A percentile compares a stretch with the other conserved stretches of the same genome.
Evolutionary conservation across 2,888 invertebrate genomes (phyloP).

Genomic region (Euzetes globulus): DNA sequence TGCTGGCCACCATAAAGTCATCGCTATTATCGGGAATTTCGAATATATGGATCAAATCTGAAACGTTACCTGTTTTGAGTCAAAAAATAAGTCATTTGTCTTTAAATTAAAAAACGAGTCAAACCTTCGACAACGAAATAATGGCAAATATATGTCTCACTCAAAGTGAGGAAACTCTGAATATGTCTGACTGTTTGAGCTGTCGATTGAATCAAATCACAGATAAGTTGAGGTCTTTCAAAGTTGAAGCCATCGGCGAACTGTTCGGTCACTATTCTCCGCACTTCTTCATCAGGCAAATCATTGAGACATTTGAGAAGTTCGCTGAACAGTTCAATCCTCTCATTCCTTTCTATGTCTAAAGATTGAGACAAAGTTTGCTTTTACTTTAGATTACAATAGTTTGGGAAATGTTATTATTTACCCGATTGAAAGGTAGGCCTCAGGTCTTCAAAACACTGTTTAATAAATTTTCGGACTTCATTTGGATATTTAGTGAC

Average conservation of each 20-base stretch:
- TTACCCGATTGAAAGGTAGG: conserved; percentile 18
- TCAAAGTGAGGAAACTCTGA: not conserved
- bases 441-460: conserved; percentile 10
- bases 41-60: not conserved
- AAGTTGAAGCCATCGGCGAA: not conserved
- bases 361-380: not conserved
- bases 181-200: not conserved
- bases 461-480: conserved; percentile 1
- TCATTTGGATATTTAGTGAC: conserved; percentile 13
- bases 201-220: conserved; percentile 15
- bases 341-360: not conserved
- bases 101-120: not conserved
- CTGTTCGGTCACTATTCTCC: conserved; percentile 10
- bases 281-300: not conserved
- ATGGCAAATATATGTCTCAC: not conserved
- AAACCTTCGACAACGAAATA: conserved; percentile 1
- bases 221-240: conserved; percentile 1
- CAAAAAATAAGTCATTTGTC: not conserved
- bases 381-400: not conserved
- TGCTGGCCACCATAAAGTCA: not conserved
- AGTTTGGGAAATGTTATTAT: not conserved
- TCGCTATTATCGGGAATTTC: conserved; percentile 14
- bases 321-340: not conserved
- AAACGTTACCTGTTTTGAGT: not conserved
- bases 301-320: conserved; percentile 6